Evolutionary conservation across 2,888 invertebrate genomes (phyloP), one percentile per base, ranked within the genome.

Genomic region (Nysson spinosus): DNA sequence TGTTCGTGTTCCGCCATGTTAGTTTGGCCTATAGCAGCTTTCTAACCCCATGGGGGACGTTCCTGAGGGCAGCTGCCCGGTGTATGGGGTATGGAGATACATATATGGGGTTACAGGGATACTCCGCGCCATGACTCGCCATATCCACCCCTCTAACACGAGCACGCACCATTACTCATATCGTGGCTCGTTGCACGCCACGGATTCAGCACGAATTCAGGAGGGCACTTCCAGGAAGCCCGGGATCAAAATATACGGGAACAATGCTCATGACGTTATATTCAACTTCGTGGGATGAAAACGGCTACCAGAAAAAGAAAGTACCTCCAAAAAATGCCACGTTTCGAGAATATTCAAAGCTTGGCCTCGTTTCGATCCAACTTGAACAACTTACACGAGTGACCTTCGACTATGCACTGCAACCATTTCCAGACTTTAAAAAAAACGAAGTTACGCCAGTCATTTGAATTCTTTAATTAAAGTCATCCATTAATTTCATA

Each of bases 111-210:
- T 77, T 81, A 70, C 66, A 78, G 78, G 74, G 77, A 79, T 81
- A 80, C 82, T 80, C 80, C 81, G 83, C 69, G 82, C 80, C 82
- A 78, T 87, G 87, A 87, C 87, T 86, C 80, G 85, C 82, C 63
- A 79, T 69, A 85, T 80, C 79, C 75, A 81, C 82, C 84, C 82
- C 82, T 81, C 72, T 71, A 82, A 82, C 77, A 78, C 78, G 78
- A 79, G 82, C 86, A 85, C 86, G 85, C 85, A 86, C 86, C 87
- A 87, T 87, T 87, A 86, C 87, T 87, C 87, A 87, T 86, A 86
- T 85, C 85, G 82, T 78, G 82, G 81, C 84, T 85, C 79, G 82
- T 82, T 85, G 83, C 80, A 78, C 83, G 82, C 81, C 80, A 80
- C 72, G 77, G 78, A 75, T 77, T 77, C 77, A 43, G 66, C 54